These are phyloP conservation scores for Gobionotothen gibberifrons DNA, from an alignment of 2,797 vertebrate species.

Conservation along the genomic window DNA sequence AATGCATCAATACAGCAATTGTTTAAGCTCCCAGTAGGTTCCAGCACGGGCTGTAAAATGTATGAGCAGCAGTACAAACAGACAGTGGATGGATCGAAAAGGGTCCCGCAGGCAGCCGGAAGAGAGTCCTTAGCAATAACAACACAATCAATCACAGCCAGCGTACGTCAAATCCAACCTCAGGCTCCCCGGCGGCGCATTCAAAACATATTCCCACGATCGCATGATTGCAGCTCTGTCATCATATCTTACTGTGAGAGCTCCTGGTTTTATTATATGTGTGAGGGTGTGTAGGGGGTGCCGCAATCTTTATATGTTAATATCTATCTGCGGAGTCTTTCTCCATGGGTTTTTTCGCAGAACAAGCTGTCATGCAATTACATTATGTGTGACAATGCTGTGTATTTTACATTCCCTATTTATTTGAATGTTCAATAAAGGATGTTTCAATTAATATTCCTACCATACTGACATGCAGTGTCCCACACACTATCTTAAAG, in stretches of 20 bases:
- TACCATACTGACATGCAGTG: background rate
- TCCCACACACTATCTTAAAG: background rate
- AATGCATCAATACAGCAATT: conserved; percentile 87
- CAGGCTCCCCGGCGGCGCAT: conserved; percentile 63
- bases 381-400: conserved; percentile 7
- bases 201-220: conserved; percentile 74
- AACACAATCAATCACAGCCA: conserved; percentile 88
- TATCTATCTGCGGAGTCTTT: conserved; percentile 21
- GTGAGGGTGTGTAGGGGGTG: background rate
- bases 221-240: conserved; percentile 63
- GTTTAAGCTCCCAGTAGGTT: conserved; percentile 84
- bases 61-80: conserved; percentile 86
- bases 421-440: background rate
- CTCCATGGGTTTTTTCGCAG: conserved; percentile 17
- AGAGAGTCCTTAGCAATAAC: conserved; percentile 90
- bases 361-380: conserved; percentile 41
- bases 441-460: background rate
- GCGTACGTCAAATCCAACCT: conserved; percentile 75
- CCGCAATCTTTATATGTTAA: conserved; percentile 48
- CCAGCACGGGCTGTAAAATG: conserved; percentile 80
- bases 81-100: conserved; percentile 86
- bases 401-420: conserved; percentile 3
- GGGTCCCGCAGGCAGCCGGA: conserved; percentile 84
- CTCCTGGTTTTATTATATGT: conserved; percentile 49
- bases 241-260: conserved; percentile 54